Evolutionary conservation across 2,113 vertebrate species (phyloP).

Genomic region (Nanger granti): DNA sequence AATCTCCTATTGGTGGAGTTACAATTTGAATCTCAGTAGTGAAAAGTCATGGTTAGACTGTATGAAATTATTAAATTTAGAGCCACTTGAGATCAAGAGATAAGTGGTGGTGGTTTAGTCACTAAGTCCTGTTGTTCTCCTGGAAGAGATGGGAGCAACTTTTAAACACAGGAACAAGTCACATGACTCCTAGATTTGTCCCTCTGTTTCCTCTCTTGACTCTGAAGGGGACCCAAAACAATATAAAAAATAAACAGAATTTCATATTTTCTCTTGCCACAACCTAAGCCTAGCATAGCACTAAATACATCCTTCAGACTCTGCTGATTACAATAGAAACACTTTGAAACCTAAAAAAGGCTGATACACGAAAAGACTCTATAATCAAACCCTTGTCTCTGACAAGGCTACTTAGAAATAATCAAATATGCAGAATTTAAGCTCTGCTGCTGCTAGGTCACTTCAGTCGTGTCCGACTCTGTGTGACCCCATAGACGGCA

Average conservation of each 20-base stretch:
- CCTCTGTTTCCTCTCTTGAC: not conserved
- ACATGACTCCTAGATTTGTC: not conserved
- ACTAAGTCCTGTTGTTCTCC: not conserved
- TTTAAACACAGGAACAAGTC: not conserved
- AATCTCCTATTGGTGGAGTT: not conserved
- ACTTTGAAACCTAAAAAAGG: not conserved
- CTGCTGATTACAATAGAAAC: not conserved
- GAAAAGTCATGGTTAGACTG: not conserved
- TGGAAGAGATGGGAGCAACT: not conserved
- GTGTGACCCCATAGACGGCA: no score
- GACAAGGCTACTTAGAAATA: not conserved
- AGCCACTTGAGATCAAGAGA: not conserved
- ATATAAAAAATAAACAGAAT: not conserved
- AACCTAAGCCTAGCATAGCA: not conserved
- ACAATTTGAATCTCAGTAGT: not conserved
- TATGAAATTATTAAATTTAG: not conserved
- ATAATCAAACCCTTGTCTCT: not conserved
- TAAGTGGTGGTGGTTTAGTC: not conserved
- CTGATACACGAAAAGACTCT: not conserved
- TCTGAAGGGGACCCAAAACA: not conserved
- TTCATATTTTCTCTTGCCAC: not conserved
- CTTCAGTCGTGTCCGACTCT: no score
- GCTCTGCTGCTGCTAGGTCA: no score
- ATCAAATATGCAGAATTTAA: not conserved
- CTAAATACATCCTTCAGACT: not conserved